Base-by-base conservation (phyloP, 2,797 vertebrate genomes). In the Melanitta fusca region DNA sequence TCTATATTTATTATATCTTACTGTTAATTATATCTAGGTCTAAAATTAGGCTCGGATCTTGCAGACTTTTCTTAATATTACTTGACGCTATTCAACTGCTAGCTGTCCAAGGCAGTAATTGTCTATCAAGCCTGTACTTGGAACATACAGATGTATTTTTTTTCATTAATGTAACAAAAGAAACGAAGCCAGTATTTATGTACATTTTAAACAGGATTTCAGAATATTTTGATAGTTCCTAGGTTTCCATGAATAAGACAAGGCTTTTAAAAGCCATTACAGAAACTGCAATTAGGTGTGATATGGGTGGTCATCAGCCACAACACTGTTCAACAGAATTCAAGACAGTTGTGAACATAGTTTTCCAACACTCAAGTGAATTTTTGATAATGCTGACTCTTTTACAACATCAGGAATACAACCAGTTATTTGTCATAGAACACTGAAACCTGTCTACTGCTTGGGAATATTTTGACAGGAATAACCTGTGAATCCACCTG, bases 401-500 rank as follows among this genome's bases (percentile, higher is more conserved):
- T 68, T 34, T 68, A n/a, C n/a, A 91, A 83, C 32, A 41, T 89
- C 49, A 49, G 70, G 54, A 92, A 88, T n/a, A 86, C 30, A 83
- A 80, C 22, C 30, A 78, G 25, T 7, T 58, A 78, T 58, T 83
- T 15, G 4, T 11, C 65, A 89, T 4, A 38, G 13, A 83, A 36
- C 62, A 91, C 43, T 62, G 91, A 80, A 73, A 89, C 32, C n/a
- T 41, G 34, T 27, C 53, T 36, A 54, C 8, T 25, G 53, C 57
- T 85, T 32, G 17, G 41, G 22, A 13, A 93, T 91, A 85, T 74
- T 88, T 36, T 85, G 57, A 89, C 72, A 93, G 45, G 79, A 91
- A 93, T 89, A 96, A 96, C 72, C 91, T 74, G 47, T 78, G 92
- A 92, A 89, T 96, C 74, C 17, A 91, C 80, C 93, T 91, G 45